Evolutionary conservation across 2,888 invertebrate genomes (phyloP), one percentile per base, ranked within the genome.

Genomic region (Parnassius glacialis): DNA sequence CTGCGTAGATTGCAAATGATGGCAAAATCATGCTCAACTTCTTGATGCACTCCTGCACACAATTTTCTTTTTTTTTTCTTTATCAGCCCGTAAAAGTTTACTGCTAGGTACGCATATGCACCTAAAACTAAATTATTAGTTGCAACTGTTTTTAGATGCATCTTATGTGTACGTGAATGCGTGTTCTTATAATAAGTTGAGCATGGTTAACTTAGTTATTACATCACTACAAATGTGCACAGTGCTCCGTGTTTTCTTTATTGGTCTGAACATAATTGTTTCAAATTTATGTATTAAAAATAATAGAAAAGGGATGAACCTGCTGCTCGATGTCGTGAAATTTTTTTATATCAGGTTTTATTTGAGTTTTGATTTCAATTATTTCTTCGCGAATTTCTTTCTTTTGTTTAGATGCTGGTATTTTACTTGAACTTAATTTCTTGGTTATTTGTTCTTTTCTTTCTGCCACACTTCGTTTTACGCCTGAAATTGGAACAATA

Each of bases 371-470:
- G 44, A 95, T 94, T 81, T 94, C 93, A 61, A 93, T 93, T 12
- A 95, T 95, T 85, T 95, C 95, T 81, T 95, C 94, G 47, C 94
- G 93, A 50, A 95, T 94, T 89, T 95, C 95, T 72, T 93, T 94
- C 72, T 95, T 94, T 76, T 95, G 95, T 70, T 94, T 93, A 3
- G 95, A 95, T 3, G 95, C 95, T 10, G 95, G 95, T 70, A 95
- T 93, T 75, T 94, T 93, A 79, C 94, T 95, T 20, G 94, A 92
- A 47, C 95, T 95, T 43, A 95, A 82, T 59, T 95, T 94, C 78
- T 95, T 94, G 13, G 95, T 95, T 57, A 96, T 95, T 87, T 95
- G 94, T 75, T 94, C 94, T 67, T 95, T 94, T 68, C 95, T 89
- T 78, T 96, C 96, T n/a, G 95, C 94, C 43, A 96, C 95, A 57